Evolutionary conservation across 2,797 vertebrate genomes (phyloP).

Genomic region (Manis javanica): DNA sequence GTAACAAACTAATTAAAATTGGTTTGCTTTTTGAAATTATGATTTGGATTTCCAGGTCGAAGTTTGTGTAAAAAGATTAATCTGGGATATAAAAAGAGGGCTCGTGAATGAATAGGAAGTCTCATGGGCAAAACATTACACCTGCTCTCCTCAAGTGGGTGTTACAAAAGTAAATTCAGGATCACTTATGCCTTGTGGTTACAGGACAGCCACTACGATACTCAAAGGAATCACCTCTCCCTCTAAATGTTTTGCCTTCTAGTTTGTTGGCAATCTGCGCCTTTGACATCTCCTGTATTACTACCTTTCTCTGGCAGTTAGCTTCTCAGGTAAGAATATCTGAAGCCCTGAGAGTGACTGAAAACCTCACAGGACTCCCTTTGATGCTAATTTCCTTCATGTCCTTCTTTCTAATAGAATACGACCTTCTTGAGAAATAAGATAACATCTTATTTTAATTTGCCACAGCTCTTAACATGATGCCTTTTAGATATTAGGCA

Average conservation of each 20-base stretch:
- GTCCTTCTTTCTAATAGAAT: slow-evolving; percentile 4
- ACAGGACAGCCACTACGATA: background rate
- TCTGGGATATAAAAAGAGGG: background rate
- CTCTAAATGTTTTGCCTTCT: slow-evolving; percentile 15
- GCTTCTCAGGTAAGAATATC: background rate
- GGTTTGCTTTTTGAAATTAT: background rate
- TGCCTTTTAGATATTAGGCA: slow-evolving; percentile 38
- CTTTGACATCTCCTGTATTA: background rate
- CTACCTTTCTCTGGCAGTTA: background rate
- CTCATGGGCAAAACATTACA: background rate
- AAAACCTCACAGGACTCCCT: background rate
- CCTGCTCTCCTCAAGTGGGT: background rate
- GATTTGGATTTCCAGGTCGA: background rate
- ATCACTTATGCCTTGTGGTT: background rate
- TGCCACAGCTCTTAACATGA: background rate
- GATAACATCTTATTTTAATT: slow-evolving; percentile 50
- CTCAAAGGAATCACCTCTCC: background rate
- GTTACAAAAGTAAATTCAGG: background rate
- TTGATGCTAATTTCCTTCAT: slow-evolving; percentile 21
- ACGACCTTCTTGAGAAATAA: slow-evolving; percentile 21
- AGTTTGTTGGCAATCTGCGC: background rate
- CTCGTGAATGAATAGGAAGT: background rate
- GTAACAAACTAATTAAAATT: slow-evolving; percentile 24
- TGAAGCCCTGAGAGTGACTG: background rate
- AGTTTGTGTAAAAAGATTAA: background rate